phyloP scores from a whole-genome alignment of 2,888 invertebrate species.

The Gibbula magus region DNA sequence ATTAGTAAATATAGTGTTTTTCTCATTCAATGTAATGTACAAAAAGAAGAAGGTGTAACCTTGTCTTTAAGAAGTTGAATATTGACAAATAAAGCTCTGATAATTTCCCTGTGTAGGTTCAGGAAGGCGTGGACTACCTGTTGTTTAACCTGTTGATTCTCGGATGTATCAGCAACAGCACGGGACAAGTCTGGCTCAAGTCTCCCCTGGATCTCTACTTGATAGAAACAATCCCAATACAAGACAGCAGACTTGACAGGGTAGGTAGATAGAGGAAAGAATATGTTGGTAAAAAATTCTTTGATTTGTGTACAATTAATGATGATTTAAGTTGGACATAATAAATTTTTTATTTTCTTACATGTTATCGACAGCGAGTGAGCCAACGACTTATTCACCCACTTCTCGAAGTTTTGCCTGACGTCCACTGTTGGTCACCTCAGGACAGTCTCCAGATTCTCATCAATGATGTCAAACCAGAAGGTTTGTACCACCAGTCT shows the following conservation, averaged over 20 bases:
- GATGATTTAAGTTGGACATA: too few relatives aligned
- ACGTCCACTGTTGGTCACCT: slow-evolving; percentile 61
- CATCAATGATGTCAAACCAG: not conserved
- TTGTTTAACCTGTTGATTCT: slow-evolving; percentile 64
- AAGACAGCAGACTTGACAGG: slow-evolving; percentile 26
- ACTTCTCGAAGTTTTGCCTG: slow-evolving; percentile 56
- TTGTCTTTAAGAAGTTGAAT: too few relatives aligned
- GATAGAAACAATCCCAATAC: slow-evolving; percentile 64
- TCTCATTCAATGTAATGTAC: too few relatives aligned
- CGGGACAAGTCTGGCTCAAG: slow-evolving; percentile 65
- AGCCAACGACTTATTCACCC: slow-evolving; percentile 45
- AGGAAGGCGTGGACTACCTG: slow-evolving; percentile 61
- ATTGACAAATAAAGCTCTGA: not conserved
- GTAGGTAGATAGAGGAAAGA: slow-evolving; percentile 12
- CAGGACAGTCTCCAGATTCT: slow-evolving; percentile 46
- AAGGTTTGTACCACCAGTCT: slow-evolving; percentile 1
- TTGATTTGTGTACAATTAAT: too few relatives aligned
- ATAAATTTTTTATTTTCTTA: too few relatives aligned
- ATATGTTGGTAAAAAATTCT: too few relatives aligned
- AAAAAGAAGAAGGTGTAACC: too few relatives aligned
- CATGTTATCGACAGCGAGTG: slow-evolving; percentile 20
- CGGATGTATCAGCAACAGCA: slow-evolving; percentile 56
- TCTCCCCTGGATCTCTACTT: slow-evolving; percentile 61
- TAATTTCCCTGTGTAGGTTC: slow-evolving; percentile 46
- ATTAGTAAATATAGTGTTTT: too few relatives aligned